These are phyloP conservation scores for Trichopoda pennipes DNA, from an alignment of 2,888 invertebrate genomes.

Conservation along the genomic window DNA sequence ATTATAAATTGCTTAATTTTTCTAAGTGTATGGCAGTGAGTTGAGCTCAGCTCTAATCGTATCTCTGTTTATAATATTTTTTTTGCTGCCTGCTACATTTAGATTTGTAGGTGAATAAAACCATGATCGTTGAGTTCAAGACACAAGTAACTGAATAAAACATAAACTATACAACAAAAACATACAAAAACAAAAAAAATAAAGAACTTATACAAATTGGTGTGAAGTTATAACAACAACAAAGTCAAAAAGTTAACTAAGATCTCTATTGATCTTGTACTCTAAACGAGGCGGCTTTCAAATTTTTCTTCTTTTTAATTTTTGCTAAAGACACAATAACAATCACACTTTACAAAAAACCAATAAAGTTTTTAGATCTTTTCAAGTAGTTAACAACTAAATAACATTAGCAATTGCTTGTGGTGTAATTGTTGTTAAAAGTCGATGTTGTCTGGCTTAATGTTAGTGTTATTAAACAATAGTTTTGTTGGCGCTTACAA, in stretches of 20 bases:
- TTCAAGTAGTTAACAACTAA: slow-evolving; percentile 30
- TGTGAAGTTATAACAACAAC: slow-evolving; percentile 45
- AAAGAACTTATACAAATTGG: slow-evolving; percentile 47
- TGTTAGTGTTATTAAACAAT: slow-evolving; percentile 20
- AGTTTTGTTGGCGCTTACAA: slow-evolving; percentile 39
- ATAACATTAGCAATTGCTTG: slow-evolving; percentile 31
- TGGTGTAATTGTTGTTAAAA: slow-evolving; percentile 11
- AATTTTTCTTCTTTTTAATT: neutral
- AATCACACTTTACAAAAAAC: slow-evolving; percentile 16
- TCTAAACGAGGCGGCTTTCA: slow-evolving; percentile 43
- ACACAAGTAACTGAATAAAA: slow-evolving; percentile 45
- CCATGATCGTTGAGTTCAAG: slow-evolving; percentile 74
- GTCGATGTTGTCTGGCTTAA: neutral
- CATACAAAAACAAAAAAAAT: neutral
- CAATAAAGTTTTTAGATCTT: slow-evolving; percentile 25
- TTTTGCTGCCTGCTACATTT: slow-evolving; percentile 63
- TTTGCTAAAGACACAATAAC: slow-evolving; percentile 33
- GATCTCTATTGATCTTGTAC: slow-evolving; percentile 61
- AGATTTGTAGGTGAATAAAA: slow-evolving; percentile 78
- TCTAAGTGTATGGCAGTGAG: slow-evolving; percentile 23
- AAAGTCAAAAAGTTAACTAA: slow-evolving; percentile 20
- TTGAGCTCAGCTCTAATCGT: slow-evolving; percentile 33
- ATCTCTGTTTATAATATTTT: slow-evolving; percentile 28
- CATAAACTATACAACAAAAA: slow-evolving; percentile 13
- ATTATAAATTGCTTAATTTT: neutral